Evolutionary conservation across 64 coral and sea anemone genomes (phyloP).

Genomic region (Montipora sp.): DNA sequence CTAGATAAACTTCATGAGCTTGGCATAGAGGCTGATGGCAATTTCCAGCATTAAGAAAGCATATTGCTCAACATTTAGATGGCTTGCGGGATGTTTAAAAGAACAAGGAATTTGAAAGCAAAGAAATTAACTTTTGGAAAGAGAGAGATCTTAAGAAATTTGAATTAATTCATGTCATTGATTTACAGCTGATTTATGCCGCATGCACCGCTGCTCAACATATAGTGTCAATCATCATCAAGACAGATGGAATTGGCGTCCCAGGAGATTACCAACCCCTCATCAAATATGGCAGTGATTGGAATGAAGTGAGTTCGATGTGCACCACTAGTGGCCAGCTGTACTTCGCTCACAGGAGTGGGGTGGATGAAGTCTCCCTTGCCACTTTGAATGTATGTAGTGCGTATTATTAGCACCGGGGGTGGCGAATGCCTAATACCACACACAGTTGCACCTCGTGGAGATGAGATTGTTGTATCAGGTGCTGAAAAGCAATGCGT

Average conservation of each 20-base stretch:
- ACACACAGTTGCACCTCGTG: constrained; percentile 9
- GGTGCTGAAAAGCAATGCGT: constrained; percentile 41
- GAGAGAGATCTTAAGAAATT: background rate
- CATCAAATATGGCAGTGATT: constrained; percentile 41
- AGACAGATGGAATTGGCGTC: constrained; percentile 29
- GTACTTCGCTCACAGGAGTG: constrained; percentile 6
- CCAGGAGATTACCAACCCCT: constrained; percentile 16
- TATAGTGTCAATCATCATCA: constrained; percentile 16
- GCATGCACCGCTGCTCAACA: background rate
- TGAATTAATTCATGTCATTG: constrained; percentile 21
- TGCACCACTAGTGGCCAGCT: constrained; percentile 11
- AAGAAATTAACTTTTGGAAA: constrained; percentile 30
- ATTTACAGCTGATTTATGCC: constrained; percentile 16
- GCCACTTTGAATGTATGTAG: background rate
- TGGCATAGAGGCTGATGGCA: background rate
- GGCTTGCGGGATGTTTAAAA: background rate
- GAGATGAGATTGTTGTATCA: constrained; percentile 14
- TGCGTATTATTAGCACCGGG: background rate
- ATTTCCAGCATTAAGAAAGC: constrained; percentile 1
- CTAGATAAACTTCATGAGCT: background rate
- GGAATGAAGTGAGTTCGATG: constrained; percentile 30
- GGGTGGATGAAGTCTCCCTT: constrained; percentile 19
- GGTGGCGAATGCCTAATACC: constrained; percentile 2
- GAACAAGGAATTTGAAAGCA: background rate
- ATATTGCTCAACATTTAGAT: background rate